Base-by-base conservation (phyloP, 1,140 invertebrate genomes). In the Drosophila takahashii region DNA sequence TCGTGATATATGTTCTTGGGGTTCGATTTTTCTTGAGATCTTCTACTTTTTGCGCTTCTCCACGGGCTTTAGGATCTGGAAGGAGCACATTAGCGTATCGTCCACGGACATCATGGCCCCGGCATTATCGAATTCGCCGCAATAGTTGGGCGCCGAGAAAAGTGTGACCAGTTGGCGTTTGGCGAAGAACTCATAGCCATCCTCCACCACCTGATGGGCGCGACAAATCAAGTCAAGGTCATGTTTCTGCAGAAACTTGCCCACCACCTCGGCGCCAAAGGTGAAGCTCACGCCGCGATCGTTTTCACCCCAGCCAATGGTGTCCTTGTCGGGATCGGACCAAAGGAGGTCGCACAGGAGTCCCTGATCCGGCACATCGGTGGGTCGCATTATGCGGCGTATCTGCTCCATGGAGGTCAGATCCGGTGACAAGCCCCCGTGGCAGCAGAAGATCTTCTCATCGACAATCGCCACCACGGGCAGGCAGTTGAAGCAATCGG, bases 21-120 rank as follows among this genome's bases (percentile, higher is more conserved):
- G 9, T n/a, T 48, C 3, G 1, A 22, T 22, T 22, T 22, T 22
- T 22, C 22, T n/a, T 1, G n/a, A 4, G 26, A 13, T 4, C 37
- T 58, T 11, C 44, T 77, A 70, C 45, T 83, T 78, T 27, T 83
- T 78, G 29, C 78, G 78, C 59, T 74, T 77, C 50, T 81, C 98
- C 15, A 66, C 56, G 61, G 98, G 98, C 93, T 99, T 99, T 91
- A 99, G 93, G 79, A 99, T 99, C 95, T 99, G 94, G 93, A 96
- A 99, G 91, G 98, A 99, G 94, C 98, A 99, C 98, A 99, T 99
- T 11, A 99, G 94, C 18, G 98, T 98, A 92, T 99, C 98, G 93
- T 99, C 98, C 29, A 99, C 98, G 78, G 97, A 98, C 98, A 99
- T 99, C 97, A 99, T 99, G 61, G 97, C 98, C 62, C 93, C 94